Conservation (phyloP, 2,113 vertebrate species). For the Pseudopodoces humilis region DNA sequence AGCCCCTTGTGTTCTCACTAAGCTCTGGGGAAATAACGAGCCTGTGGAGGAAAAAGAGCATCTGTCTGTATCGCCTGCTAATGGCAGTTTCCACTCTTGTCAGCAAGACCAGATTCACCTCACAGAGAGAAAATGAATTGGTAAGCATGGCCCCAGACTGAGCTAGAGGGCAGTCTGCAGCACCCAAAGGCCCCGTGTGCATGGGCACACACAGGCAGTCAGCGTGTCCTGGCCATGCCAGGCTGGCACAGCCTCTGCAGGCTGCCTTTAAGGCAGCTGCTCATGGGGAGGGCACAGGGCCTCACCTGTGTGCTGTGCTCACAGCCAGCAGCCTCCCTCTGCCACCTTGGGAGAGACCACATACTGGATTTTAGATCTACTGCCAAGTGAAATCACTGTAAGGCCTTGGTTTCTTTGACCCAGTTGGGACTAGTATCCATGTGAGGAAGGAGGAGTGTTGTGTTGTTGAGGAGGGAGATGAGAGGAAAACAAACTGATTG, state of each 20-base stretch:
- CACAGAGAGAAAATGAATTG: neutral
- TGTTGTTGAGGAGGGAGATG: neutral
- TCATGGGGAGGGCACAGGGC: neutral
- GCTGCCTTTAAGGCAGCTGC: neutral
- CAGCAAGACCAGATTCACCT: neutral
- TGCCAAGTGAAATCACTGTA: neutral
- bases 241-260: neutral
- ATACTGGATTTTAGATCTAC: neutral
- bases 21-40: neutral
- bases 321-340: neutral
- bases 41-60: neutral
- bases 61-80: neutral
- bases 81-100: neutral
- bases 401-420: neutral
- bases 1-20: neutral
- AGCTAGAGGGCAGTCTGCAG: neutral
- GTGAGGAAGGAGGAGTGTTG: neutral
- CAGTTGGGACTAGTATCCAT: neutral
- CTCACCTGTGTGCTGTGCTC: neutral
- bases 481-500: neutral
- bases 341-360: neutral
- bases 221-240: fast-evolving
- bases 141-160: neutral
- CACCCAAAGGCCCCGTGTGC: neutral
- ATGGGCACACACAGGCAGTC: neutral